phyloP scores from a whole-genome alignment of 2,113 vertebrate species.

The Etia nguti region DNA sequence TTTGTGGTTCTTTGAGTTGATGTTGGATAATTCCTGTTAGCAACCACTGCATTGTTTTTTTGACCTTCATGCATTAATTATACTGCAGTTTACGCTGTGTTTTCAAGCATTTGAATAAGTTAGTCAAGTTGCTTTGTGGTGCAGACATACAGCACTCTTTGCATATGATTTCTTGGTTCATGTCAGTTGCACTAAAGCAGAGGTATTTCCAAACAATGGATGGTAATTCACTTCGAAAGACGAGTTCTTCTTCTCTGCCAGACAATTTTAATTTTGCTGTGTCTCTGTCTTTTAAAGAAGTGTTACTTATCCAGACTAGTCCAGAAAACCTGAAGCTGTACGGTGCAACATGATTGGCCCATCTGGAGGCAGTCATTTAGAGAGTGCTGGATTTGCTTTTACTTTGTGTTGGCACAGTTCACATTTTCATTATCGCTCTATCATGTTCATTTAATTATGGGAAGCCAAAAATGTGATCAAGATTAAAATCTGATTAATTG shows the following conservation, averaged over 20 bases:
- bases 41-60: background rate
- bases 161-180: background rate
- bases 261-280: background rate
- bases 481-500: background rate
- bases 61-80: background rate
- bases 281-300: background rate
- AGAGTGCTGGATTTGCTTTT: background rate
- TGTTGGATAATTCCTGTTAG: background rate
- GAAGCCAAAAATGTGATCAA: background rate
- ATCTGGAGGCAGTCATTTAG: background rate
- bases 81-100: background rate
- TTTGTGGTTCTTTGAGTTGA: background rate
- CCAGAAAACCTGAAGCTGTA: background rate
- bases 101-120: background rate
- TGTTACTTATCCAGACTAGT: background rate
- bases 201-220: background rate
- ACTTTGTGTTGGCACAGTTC: background rate
- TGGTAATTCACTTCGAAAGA: background rate
- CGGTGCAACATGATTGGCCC: background rate
- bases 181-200: background rate
- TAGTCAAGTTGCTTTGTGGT: background rate
- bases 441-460: background rate
- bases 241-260: background rate
- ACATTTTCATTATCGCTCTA: background rate
- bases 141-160: background rate